These are phyloP conservation scores for Zoanthus gigantus DNA, from an alignment of 92 coral and sea anemone species.

Conservation along the genomic window DNA sequence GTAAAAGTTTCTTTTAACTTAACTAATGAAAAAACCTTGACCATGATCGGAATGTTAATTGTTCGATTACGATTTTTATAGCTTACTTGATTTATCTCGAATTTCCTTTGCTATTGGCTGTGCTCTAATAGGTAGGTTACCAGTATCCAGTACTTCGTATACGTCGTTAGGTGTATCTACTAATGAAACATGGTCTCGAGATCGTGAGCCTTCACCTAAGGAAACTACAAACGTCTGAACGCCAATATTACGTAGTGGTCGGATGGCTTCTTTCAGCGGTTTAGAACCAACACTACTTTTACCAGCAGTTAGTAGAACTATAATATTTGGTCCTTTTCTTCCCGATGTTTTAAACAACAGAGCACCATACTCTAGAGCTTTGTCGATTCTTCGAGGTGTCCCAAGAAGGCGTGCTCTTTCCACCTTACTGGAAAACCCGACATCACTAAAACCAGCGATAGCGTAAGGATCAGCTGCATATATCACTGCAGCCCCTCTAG, in stretches of 20 bases:
- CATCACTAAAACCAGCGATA: conserved; percentile 11
- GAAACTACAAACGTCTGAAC: conserved; percentile 62
- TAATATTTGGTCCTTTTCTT: conserved; percentile 58
- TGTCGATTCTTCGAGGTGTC: conserved; percentile 33
- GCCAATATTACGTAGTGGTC: conserved; percentile 53
- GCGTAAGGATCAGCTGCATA: conserved; percentile 21
- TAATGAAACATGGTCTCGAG: conserved; percentile 36
- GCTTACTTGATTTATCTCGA: conserved; percentile 40
- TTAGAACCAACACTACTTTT: conserved; percentile 43
- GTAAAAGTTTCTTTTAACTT: too few species aligned
- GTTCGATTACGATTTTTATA: not conserved
- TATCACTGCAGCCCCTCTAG: conserved; percentile 22
- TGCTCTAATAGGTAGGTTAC: conserved; percentile 28
- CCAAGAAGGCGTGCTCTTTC: conserved; percentile 6
- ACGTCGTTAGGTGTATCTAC: conserved; percentile 46
- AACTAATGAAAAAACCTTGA: too few species aligned
- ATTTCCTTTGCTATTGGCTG: conserved; percentile 31
- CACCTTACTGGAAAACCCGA: conserved; percentile 14
- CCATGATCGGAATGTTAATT: too few species aligned
- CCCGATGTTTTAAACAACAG: conserved; percentile 20
- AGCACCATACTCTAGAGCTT: conserved; percentile 37
- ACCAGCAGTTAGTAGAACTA: conserved; percentile 59
- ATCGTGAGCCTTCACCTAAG: conserved; percentile 38
- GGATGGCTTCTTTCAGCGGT: conserved; percentile 46
- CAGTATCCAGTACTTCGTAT: conserved; percentile 23